Conservation (phyloP, 2,113 vertebrate species). For the Crotalus tigris region DNA sequence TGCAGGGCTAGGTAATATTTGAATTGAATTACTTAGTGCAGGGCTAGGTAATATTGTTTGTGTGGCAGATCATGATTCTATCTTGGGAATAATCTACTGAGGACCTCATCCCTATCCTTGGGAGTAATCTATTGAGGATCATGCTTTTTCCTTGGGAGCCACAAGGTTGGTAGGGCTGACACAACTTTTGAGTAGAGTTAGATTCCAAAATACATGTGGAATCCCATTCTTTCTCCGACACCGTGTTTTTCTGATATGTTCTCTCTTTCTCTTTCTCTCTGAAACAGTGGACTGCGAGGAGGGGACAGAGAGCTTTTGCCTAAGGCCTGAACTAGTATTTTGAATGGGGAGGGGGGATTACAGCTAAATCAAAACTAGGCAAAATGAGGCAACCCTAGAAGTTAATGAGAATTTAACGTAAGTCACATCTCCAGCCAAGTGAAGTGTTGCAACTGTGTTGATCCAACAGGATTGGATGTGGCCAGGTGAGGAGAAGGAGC, state of each 20-base stretch:
- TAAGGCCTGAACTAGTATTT: not conserved
- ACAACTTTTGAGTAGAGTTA: not conserved
- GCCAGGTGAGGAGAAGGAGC: not conserved
- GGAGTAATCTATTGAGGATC: not conserved
- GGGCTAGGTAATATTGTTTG: not conserved
- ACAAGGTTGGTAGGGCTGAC: not conserved
- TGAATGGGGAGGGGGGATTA: not conserved
- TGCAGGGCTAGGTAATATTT: not conserved
- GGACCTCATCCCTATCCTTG: not conserved
- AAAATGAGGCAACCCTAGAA: not conserved
- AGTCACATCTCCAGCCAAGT: not conserved
- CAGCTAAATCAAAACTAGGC: not conserved
- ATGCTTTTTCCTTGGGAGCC: not conserved
- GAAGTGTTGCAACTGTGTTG: not conserved
- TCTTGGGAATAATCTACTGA: not conserved
- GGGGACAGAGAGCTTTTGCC: not conserved
- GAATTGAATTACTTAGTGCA: not conserved
- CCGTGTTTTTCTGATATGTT: not conserved
- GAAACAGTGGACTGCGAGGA: not conserved
- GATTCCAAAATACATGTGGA: not conserved
- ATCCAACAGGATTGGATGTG: not conserved
- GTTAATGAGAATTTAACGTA: not conserved
- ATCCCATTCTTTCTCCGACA: not conserved
- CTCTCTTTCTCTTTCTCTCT: not conserved
- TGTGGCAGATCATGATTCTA: not conserved